These are phyloP conservation scores for Pheosia tremula DNA, from an alignment of 2,888 invertebrate species.

Conservation along the genomic window DNA sequence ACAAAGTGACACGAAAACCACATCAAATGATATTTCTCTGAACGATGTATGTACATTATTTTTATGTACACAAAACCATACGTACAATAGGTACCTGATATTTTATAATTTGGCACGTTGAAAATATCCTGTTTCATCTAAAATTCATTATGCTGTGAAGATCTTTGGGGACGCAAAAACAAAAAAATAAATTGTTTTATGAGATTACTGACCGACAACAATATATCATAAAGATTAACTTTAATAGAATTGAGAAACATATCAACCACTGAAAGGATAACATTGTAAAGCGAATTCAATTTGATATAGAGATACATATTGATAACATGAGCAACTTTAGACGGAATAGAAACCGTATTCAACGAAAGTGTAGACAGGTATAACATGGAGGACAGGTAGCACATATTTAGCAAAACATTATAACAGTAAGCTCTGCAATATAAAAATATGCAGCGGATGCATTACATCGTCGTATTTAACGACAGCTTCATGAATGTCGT, in stretches of 20 bases:
- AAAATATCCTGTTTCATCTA: slow-evolving; percentile 46
- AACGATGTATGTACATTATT: slow-evolving; percentile 35
- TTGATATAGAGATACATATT: slow-evolving; percentile 5
- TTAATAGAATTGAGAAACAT: slow-evolving; percentile 51
- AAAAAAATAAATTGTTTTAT: slow-evolving; percentile 36
- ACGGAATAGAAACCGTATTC: slow-evolving; percentile 21
- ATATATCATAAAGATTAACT: slow-evolving; percentile 59
- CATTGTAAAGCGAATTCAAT: slow-evolving; percentile 29
- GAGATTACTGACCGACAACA: slow-evolving; percentile 68
- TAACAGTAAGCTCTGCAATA: slow-evolving; percentile 23
- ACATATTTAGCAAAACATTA: slow-evolving; percentile 32
- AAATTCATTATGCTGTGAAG: slow-evolving; percentile 42
- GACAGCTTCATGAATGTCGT: slow-evolving; percentile 61
- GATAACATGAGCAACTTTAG: slow-evolving; percentile 33
- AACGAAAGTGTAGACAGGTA: slow-evolving; percentile 17
- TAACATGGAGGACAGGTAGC: slow-evolving; percentile 22
- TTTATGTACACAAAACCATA: slow-evolving; percentile 42
- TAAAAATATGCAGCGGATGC: slow-evolving; percentile 15
- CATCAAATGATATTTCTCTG: slow-evolving; percentile 37
- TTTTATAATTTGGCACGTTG: slow-evolving; percentile 72
- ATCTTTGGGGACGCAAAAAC: slow-evolving; percentile 64
- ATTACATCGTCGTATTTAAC: slow-evolving; percentile 20
- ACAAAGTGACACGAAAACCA: slow-evolving; percentile 35
- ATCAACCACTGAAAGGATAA: slow-evolving; percentile 40
- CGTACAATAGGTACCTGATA: slow-evolving; percentile 43